These are phyloP conservation scores for Fragum whitleyi DNA, from an alignment of 2,888 invertebrate species.

Conservation along the genomic window DNA sequence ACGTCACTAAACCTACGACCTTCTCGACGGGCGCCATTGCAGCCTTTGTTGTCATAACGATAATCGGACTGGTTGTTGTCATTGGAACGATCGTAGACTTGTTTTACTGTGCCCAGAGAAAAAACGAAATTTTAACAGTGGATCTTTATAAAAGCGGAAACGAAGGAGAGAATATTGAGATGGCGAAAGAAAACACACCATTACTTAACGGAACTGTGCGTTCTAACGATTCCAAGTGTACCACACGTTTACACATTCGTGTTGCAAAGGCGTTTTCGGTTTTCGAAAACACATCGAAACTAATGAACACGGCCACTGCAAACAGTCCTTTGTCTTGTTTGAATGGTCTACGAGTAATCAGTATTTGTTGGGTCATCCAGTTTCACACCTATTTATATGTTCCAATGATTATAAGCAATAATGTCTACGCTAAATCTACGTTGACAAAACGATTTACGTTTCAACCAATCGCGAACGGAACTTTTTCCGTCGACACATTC, in stretches of 20 bases:
- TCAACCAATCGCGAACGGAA: constrained; percentile 77
- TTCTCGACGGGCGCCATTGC: neutral
- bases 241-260: neutral
- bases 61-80: neutral
- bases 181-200: constrained; percentile 2
- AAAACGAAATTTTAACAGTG: too few species aligned
- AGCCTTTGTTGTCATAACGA: neutral
- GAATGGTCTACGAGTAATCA: constrained; percentile 88
- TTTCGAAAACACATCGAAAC: constrained; percentile 60
- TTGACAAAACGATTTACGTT: constrained; percentile 61
- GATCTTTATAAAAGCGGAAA: too few species aligned
- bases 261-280: constrained; percentile 63
- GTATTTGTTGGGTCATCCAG: constrained; percentile 79
- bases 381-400: constrained; percentile 76
- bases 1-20: neutral
- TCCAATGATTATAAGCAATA: constrained; percentile 66
- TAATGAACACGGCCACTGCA: constrained; percentile 62
- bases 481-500: constrained; percentile 80
- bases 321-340: constrained; percentile 87
- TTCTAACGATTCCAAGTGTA: neutral
- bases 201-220: neutral
- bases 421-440: constrained; percentile 12
- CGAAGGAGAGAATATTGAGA: neutral
- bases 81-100: neutral
- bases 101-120: neutral